Percentiles rank a stretch among this genome's conserved stretches.
Conservation (phyloP, 2,113 vertebrate genomes). For the Larimichthys polyactis region DNA sequence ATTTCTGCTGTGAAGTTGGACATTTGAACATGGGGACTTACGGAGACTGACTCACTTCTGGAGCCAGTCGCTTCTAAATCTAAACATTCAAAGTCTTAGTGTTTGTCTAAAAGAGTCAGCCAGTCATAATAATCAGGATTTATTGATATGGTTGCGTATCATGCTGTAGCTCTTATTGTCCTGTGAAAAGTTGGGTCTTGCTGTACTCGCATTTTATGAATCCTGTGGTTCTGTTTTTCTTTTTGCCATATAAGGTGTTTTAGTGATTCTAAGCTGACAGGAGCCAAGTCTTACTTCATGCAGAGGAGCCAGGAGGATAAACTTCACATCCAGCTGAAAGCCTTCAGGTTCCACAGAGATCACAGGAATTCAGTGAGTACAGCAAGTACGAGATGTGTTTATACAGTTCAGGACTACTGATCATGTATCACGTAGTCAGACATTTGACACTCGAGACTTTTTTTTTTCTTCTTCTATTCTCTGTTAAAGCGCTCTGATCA, state of each 20-base stretch:
- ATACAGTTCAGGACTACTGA: not conserved
- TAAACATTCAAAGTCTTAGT: not conserved
- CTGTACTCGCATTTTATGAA: not conserved
- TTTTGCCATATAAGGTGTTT: constrained; percentile 74
- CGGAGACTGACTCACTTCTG: too few relatives aligned
- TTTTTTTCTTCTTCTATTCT: not conserved
- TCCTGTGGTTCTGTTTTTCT: not conserved
- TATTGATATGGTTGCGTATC: not conserved
- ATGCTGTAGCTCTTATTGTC: not conserved
- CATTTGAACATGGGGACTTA: too few relatives aligned
- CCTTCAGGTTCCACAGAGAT: constrained; percentile 74
- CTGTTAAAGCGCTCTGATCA: not conserved
- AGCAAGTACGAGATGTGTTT: not conserved
- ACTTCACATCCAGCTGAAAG: constrained; percentile 77
- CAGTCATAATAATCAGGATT: constrained; percentile 14
- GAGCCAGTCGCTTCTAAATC: not conserved
- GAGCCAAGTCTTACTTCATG: constrained; percentile 77
- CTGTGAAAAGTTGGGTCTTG: not conserved
- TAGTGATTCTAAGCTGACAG: constrained; percentile 70
- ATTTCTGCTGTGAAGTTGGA: too few relatives aligned
- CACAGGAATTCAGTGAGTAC: constrained; percentile 66
- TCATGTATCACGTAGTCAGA: not conserved
- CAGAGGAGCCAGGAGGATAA: constrained; percentile 68
- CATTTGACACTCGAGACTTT: not conserved
- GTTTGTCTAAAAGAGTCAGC: not conserved